Evolutionary conservation across 2,113 vertebrate species (phyloP).

Genomic region (Sarotherodon lohbergeri): DNA sequence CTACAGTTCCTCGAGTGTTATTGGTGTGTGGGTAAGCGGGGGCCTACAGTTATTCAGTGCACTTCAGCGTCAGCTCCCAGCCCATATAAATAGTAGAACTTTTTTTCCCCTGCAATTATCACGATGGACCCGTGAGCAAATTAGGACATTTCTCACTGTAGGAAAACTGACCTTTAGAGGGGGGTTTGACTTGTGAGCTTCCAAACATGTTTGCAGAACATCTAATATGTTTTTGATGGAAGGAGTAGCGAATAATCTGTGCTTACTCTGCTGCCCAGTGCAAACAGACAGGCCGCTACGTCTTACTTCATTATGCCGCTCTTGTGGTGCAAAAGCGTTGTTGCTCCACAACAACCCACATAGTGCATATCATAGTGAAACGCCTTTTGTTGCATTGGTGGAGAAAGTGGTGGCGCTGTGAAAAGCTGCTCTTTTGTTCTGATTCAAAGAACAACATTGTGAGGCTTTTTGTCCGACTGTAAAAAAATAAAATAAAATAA

Average conservation of each 20-base stretch:
- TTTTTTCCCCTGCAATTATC: conserved; percentile 44
- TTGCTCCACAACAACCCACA: neutral
- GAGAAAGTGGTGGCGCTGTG: neutral
- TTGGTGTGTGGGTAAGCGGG: conserved; percentile 14
- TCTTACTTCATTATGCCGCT: neutral
- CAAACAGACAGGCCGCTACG: neutral
- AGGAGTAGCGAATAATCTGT: neutral
- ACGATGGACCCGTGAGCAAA: conserved; percentile 10
- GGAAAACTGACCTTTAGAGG: neutral
- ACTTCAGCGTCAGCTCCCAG: neutral
- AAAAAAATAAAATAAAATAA: neutral
- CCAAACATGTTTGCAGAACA: conserved; percentile 22
- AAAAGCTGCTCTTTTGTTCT: neutral
- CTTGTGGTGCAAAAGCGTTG: neutral
- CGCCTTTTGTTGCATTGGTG: neutral
- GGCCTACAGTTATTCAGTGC: conserved; percentile 28
- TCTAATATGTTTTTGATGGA: neutral
- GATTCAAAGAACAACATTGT: neutral
- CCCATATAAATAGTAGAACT: conserved; percentile 7
- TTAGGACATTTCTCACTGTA: conserved; percentile 1
- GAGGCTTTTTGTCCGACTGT: neutral
- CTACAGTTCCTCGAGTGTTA: conserved; percentile 28
- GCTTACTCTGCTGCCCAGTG: neutral
- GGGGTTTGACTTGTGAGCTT: neutral
- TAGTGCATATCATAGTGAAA: neutral